These are phyloP conservation scores for Drosophila merina DNA, from an alignment of 2,888 invertebrate species.

Conservation along the genomic window DNA sequence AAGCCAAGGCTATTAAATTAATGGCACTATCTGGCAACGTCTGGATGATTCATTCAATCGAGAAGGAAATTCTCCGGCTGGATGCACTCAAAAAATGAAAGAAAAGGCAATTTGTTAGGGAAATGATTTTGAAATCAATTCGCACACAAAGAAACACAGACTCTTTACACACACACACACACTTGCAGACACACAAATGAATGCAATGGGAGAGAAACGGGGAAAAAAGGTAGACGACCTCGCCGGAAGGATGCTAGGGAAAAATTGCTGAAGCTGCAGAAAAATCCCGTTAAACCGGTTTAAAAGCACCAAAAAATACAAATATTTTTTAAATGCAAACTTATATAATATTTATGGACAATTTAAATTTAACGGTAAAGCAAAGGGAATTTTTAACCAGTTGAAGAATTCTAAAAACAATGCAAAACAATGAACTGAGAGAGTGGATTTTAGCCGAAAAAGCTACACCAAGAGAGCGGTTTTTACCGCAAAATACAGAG, in stretches of 20 bases:
- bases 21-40: constrained; percentile 23
- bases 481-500: constrained; percentile 3
- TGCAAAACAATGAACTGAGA: constrained; percentile 42
- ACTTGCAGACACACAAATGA: constrained; percentile 5
- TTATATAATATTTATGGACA: constrained; percentile 8
- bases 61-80: background rate
- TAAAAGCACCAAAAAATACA: background rate
- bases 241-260: constrained; percentile 43
- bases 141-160: constrained; percentile 7
- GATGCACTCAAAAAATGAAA: constrained; percentile 3
- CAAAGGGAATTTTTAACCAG: constrained; percentile 5
- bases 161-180: constrained; percentile 12
- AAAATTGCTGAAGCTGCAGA: background rate
- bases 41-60: constrained; percentile 19
- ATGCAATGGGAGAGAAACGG: background rate
- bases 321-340: background rate
- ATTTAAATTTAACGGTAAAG: background rate
- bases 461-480: constrained; percentile 24
- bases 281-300: background rate
- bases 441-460: constrained; percentile 15
- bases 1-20: constrained; percentile 32
- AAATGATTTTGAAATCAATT: constrained; percentile 33
- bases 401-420: constrained; percentile 38
- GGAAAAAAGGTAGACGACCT: constrained; percentile 72
- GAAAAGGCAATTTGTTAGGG: constrained; percentile 19